Percentiles rank a stretch among this genome's conserved stretches.
Conservation (phyloP, 2,888 invertebrate genomes). For the Cephus nigrinus region DNA sequence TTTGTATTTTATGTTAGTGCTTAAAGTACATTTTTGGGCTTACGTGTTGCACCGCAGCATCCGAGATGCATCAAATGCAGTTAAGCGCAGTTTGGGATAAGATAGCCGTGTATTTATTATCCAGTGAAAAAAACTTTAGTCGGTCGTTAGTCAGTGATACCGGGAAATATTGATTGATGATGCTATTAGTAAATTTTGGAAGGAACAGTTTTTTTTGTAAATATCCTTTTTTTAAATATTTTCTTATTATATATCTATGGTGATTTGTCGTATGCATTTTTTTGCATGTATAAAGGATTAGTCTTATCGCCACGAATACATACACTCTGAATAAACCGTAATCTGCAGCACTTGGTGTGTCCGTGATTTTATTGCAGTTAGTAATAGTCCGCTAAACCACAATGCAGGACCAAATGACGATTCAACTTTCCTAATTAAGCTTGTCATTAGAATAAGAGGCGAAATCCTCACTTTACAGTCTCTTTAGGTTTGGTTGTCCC, state of each 20-base stretch:
- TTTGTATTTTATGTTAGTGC: not conserved
- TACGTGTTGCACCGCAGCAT: not conserved
- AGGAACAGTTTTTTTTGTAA: not conserved
- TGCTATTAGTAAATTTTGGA: too few species aligned
- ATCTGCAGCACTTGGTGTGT: slow-evolving; percentile 7
- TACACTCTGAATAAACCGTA: not conserved
- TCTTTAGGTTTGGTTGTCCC: not conserved
- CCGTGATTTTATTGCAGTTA: slow-evolving; percentile 19
- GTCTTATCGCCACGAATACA: not conserved
- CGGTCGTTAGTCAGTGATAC: not conserved
- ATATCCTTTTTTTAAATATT: too few species aligned
- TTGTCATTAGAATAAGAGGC: slow-evolving; percentile 15
- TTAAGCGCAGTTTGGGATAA: not conserved
- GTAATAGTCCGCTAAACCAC: slow-evolving; percentile 11
- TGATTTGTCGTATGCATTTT: not conserved
- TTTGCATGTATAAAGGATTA: not conserved
- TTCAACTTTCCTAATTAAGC: slow-evolving; percentile 20
- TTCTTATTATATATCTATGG: not conserved
- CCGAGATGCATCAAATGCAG: not conserved
- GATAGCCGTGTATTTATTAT: not conserved
- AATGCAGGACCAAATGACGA: slow-evolving; percentile 11
- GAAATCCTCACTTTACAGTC: not conserved
- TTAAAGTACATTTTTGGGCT: not conserved
- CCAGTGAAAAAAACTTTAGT: not conserved
- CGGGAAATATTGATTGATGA: not conserved